A percentile compares a stretch with the other conserved stretches of the same genome.
Conservation (phyloP, 2,797 vertebrate genomes). For the Prionace glauca region DNA sequence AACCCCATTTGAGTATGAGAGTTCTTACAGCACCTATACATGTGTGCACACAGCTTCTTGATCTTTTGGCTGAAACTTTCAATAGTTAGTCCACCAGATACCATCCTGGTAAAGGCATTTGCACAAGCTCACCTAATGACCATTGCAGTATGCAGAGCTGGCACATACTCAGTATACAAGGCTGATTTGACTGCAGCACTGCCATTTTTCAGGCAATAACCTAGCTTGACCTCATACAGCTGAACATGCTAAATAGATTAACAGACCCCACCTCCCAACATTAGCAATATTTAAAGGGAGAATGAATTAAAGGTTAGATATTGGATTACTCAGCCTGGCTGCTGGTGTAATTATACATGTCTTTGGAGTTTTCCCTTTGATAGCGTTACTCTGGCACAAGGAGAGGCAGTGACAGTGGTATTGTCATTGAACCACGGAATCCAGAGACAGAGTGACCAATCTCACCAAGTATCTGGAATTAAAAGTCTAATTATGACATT, state of each 20-base stretch:
- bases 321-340: not conserved
- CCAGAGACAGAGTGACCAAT: too few species aligned
- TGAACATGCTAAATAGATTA: not conserved
- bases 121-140: not conserved
- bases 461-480: too few species aligned
- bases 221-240: not conserved
- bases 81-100: not conserved
- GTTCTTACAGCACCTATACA: too few species aligned
- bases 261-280: not conserved
- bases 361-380: too few species aligned
- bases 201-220: not conserved
- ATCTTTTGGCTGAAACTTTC: not conserved
- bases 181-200: not conserved
- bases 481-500: too few species aligned
- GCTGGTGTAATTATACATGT: too few species aligned
- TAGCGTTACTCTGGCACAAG: too few species aligned
- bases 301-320: not conserved
- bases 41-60: too few species aligned
- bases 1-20: too few species aligned
- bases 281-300: not conserved
- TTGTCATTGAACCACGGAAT: too few species aligned
- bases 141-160: not conserved
- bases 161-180: not conserved
- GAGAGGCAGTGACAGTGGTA: too few species aligned
- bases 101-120: not conserved